Conservation (phyloP, 2,888 invertebrate genomes). For the Dichetophora obliterata region DNA sequence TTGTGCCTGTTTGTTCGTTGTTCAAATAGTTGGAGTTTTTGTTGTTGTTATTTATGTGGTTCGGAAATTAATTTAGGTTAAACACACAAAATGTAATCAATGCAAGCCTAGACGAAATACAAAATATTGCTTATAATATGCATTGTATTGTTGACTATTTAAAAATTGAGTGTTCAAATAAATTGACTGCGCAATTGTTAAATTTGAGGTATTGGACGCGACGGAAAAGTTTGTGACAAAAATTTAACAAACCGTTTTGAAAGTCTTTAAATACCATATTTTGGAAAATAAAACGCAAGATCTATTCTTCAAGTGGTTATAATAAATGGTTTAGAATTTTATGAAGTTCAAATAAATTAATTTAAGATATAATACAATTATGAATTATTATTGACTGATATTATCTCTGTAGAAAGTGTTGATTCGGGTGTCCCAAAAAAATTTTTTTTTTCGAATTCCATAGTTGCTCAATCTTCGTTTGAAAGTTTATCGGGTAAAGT, state of each 20-base stretch:
- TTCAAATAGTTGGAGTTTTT: conserved; percentile 6
- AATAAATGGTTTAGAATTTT: too few species aligned
- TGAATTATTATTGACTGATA: too few species aligned
- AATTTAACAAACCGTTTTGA: neutral
- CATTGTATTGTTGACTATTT: neutral
- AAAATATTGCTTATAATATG: neutral
- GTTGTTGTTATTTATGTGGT: conserved; percentile 55
- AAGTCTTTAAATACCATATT: too few species aligned
- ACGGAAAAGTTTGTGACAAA: neutral
- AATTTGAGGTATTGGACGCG: neutral
- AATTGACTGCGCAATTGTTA: neutral
- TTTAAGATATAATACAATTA: too few species aligned
- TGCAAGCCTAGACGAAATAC: neutral
- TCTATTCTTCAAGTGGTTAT: too few species aligned
- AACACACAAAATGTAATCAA: conserved; percentile 51
- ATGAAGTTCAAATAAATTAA: too few species aligned
- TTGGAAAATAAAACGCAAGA: too few species aligned
- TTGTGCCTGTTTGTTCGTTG: conserved; percentile 40
- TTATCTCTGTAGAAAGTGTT: too few species aligned
- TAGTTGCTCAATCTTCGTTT: too few species aligned
- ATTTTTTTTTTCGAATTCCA: too few species aligned
- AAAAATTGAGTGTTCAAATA: neutral
- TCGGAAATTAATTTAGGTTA: conserved; percentile 62
- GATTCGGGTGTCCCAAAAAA: too few species aligned
- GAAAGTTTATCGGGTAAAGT: too few species aligned